Conservation (phyloP, 37 sponge, comb jelly and placozoan species). For the Aphrocallistes beatrix region DNA sequence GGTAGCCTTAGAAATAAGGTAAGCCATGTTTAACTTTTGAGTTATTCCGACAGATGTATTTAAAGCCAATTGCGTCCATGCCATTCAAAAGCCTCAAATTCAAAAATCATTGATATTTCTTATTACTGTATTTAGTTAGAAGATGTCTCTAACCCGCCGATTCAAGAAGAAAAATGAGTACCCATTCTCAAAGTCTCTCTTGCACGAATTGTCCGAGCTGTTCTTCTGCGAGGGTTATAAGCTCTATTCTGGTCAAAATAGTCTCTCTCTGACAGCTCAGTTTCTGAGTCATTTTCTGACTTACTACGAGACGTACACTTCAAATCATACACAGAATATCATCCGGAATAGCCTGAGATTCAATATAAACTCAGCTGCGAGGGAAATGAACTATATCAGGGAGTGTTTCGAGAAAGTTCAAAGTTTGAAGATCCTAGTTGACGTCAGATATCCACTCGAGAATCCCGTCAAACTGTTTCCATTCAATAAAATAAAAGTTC, state of each 20-base stretch:
- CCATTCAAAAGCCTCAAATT: too few relatives aligned
- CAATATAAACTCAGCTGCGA: neutral
- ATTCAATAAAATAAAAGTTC: neutral
- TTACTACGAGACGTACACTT: neutral
- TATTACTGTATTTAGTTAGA: too few relatives aligned
- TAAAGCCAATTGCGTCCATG: too few relatives aligned
- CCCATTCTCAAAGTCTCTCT: neutral
- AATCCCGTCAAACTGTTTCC: neutral
- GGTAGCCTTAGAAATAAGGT: too few relatives aligned
- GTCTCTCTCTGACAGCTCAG: neutral
- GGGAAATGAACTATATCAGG: neutral
- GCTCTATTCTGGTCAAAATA: neutral
- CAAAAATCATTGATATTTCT: too few relatives aligned
- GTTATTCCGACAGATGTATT: too few relatives aligned
- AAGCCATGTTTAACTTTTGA: too few relatives aligned
- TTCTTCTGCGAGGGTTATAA: slow-evolving; percentile 8
- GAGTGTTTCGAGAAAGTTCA: slow-evolving; percentile 16
- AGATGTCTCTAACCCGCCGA: neutral
- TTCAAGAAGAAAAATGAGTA: slow-evolving; percentile 15
- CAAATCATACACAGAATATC: neutral
- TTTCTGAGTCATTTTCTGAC: neutral
- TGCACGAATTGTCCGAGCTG: slow-evolving; percentile 8
- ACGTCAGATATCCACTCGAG: neutral
- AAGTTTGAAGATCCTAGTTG: neutral
- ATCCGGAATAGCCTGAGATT: neutral